Conservation (phyloP, 1,140 invertebrate genomes). For the Mylabris phalerata region DNA sequence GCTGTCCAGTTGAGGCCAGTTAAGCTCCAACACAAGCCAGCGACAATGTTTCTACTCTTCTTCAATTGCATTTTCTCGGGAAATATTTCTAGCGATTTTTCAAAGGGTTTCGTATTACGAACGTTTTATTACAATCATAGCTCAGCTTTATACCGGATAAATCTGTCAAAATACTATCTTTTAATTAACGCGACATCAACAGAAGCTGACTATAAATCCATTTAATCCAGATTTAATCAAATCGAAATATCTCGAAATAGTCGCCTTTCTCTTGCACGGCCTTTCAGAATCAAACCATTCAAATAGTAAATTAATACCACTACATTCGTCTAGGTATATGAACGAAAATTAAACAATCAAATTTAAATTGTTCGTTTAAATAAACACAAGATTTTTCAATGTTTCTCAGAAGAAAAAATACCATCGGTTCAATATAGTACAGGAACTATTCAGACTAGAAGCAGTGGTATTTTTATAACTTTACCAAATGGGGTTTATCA, state of each 20-base stretch:
- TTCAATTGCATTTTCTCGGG: slow-evolving; percentile 6
- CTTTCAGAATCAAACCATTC: slow-evolving; percentile 5
- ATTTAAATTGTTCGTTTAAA: too few relatives aligned
- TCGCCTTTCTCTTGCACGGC: background rate
- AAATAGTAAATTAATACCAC: background rate
- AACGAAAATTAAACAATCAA: too few relatives aligned
- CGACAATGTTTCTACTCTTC: background rate
- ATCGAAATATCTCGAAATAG: slow-evolving; percentile 6
- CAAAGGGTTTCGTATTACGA: slow-evolving; percentile 10
- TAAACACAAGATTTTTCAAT: background rate
- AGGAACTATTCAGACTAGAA: background rate
- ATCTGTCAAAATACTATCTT: slow-evolving; percentile 15
- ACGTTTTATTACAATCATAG: slow-evolving; percentile 13
- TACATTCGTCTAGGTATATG: too few relatives aligned
- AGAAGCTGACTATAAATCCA: slow-evolving; percentile 9
- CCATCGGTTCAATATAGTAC: background rate
- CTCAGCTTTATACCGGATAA: slow-evolving; percentile 7
- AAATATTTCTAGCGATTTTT: slow-evolving; percentile 12
- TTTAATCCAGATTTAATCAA: slow-evolving; percentile 10
- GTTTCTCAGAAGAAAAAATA: background rate
- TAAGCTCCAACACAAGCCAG: slow-evolving; percentile 4
- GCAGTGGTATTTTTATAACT: background rate
- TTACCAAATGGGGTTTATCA: background rate
- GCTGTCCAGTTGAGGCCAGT: slow-evolving; percentile 2
- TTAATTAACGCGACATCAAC: slow-evolving; percentile 14